Conservation (phyloP, 2,888 invertebrate genomes). For the Ametastegia equiseti region DNA sequence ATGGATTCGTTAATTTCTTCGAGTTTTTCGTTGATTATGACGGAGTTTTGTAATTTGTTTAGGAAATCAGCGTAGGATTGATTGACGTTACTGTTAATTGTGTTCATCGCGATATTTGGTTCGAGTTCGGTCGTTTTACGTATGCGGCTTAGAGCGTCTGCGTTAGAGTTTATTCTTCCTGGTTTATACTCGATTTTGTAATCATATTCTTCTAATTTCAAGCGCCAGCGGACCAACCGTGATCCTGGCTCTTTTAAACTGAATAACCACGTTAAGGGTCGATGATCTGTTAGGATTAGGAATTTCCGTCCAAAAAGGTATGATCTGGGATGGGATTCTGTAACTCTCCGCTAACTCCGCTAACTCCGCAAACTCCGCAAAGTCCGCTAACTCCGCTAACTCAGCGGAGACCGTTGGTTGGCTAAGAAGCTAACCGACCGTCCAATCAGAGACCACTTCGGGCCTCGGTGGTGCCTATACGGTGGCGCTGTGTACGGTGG, state of each 20-base stretch:
- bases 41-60: neutral
- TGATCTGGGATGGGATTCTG: no score
- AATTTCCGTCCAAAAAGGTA: conserved; percentile 71
- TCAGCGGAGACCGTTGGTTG: no score
- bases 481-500: no score
- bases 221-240: conserved; percentile 63
- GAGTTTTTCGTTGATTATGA: conserved; percentile 3
- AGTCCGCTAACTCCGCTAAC: no score
- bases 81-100: no score
- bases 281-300: conserved; percentile 68
- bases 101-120: no score
- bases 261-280: conserved; percentile 67
- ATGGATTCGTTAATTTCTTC: neutral
- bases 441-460: no score
- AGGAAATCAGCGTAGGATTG: conserved; percentile 4
- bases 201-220: conserved; percentile 66
- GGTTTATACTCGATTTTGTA: conserved; percentile 65
- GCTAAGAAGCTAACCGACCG: no score
- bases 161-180: conserved; percentile 63
- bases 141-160: conserved; percentile 59
- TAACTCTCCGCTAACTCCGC: no score
- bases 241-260: conserved; percentile 64
- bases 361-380: no score
- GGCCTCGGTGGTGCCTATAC: no score
- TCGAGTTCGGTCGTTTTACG: no score